phyloP scores from a whole-genome alignment of 2,113 vertebrate species.

The Corythornis madagascariensis region DNA sequence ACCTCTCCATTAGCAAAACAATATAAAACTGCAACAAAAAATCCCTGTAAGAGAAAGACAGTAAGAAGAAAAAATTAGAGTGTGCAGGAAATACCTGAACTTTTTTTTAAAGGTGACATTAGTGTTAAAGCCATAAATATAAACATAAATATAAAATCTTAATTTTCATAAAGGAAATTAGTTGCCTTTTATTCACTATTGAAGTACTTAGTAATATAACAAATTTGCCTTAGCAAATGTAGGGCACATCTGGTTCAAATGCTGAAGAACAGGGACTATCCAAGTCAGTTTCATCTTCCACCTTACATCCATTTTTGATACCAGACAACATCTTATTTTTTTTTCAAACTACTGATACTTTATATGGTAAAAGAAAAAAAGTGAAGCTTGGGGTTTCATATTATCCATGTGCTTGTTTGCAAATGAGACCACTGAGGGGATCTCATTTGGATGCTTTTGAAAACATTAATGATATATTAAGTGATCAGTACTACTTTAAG shows the following conservation, averaged over 20 bases:
- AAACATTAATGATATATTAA: background rate
- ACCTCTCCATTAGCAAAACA: constrained; percentile 98
- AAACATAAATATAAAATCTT: background rate
- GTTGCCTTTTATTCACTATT: background rate
- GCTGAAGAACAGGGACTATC: background rate
- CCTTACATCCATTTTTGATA: background rate
- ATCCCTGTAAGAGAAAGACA: constrained; percentile 79
- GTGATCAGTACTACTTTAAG: background rate
- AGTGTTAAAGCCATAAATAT: background rate
- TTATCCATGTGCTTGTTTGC: background rate
- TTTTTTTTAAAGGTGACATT: background rate
- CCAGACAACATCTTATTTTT: background rate
- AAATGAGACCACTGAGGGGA: background rate
- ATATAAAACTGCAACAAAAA: constrained; percentile 91
- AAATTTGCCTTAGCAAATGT: background rate
- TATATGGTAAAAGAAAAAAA: background rate
- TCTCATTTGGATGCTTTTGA: background rate
- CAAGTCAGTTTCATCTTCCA: background rate
- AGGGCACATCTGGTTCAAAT: background rate
- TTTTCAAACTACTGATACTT: background rate
- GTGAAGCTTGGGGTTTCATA: background rate
- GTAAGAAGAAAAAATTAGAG: background rate
- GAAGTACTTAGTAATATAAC: background rate
- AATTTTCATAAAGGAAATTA: background rate
- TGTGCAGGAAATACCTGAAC: background rate